Conservation (phyloP, 2,797 vertebrate genomes). For the Monodelphis domestica region DNA sequence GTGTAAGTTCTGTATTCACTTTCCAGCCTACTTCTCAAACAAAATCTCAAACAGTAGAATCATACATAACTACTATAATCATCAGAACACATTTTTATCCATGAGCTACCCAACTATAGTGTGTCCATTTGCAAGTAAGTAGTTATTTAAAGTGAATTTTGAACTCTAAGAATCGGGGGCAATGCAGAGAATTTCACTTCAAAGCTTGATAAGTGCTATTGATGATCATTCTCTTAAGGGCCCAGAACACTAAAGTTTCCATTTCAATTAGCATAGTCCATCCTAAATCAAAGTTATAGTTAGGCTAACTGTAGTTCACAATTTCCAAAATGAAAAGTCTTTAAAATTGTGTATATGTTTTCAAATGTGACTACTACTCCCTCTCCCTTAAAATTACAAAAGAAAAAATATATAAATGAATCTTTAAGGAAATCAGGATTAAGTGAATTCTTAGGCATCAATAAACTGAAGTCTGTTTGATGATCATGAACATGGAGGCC, state of each 20-base stretch:
- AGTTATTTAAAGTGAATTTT: conserved; percentile 30
- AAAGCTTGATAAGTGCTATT: not conserved
- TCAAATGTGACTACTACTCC: not conserved
- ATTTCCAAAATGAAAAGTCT: conserved; percentile 26
- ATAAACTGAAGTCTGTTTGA: conserved; percentile 1
- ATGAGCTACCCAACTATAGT: conserved; percentile 32
- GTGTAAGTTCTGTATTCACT: conserved; percentile 48
- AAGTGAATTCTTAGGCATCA: conserved; percentile 45
- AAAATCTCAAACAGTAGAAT: conserved; percentile 57
- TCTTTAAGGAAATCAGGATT: not conserved
- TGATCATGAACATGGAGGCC: not conserved
- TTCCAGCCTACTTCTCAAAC: conserved; percentile 45
- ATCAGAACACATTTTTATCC: conserved; percentile 37
- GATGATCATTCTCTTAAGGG: conserved; percentile 47
- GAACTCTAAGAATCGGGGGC: conserved; percentile 38
- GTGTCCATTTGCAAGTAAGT: conserved; percentile 65
- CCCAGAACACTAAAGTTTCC: conserved; percentile 9
- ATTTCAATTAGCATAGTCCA: conserved; percentile 51
- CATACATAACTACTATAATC: conserved; percentile 49
- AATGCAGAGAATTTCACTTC: conserved; percentile 46
- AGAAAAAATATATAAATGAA: not conserved
- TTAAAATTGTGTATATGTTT: conserved; percentile 14
- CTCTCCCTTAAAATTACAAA: not conserved
- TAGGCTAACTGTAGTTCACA: conserved; percentile 53
- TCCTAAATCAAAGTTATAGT: conserved; percentile 22